A percentile compares a stretch with the other conserved stretches of the same genome.
These are phyloP conservation scores for Colletes collaris DNA, from an alignment of 2,888 invertebrate species.

Conservation along the genomic window DNA sequence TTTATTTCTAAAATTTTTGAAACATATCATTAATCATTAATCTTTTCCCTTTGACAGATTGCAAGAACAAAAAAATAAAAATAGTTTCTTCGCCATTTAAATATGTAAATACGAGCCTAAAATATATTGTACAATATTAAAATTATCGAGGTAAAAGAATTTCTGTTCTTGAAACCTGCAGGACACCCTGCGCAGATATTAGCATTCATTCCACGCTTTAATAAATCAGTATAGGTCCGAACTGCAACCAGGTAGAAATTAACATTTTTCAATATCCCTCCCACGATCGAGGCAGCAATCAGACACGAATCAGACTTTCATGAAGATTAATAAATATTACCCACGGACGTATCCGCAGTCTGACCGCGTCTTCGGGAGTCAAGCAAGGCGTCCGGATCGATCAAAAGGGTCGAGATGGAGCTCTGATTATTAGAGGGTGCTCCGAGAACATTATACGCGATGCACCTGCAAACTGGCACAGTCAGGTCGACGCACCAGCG, in stretches of 20 bases:
- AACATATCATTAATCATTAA: too few species aligned
- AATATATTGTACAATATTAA: too few species aligned
- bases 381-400: background rate
- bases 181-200: too few species aligned
- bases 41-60: too few species aligned
- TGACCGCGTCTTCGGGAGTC: background rate
- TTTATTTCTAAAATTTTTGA: too few species aligned
- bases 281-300: background rate
- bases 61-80: too few species aligned
- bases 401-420: background rate
- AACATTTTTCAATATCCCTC: conserved; percentile 24
- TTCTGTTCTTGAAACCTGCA: too few species aligned
- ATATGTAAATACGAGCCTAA: too few species aligned
- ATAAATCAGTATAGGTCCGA: too few species aligned
- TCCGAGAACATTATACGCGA: conserved; percentile 26
- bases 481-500: conserved; percentile 57
- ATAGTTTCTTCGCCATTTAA: too few species aligned
- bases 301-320: conserved; percentile 59
- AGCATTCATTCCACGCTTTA: too few species aligned
- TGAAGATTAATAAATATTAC: conserved; percentile 64
- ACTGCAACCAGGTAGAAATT: background rate
- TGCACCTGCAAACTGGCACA: conserved; percentile 46
- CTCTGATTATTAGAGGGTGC: conserved; percentile 26
- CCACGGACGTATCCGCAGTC: conserved; percentile 22
- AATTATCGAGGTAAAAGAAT: too few species aligned